Conservation (phyloP, 2,888 invertebrate genomes). For the Lepidocyrtinus sp. region DNA sequence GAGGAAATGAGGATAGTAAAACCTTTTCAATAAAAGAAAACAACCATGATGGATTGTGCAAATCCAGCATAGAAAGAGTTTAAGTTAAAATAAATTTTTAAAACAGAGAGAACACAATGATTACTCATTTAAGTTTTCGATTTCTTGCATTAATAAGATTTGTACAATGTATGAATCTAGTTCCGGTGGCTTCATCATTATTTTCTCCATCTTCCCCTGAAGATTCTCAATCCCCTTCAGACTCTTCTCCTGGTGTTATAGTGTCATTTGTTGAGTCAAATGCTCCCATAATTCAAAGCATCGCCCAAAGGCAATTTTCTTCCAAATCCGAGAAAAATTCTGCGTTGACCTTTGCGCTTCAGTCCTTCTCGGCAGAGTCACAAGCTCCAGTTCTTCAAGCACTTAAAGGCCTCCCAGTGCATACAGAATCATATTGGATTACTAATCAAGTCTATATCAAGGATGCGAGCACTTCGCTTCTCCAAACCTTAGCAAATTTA, state of each 20-base stretch:
- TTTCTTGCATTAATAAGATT: neutral
- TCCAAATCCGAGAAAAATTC: neutral
- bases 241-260: neutral
- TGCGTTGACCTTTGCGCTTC: neutral
- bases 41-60: too few relatives aligned
- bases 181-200: neutral
- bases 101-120: too few relatives aligned
- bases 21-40: too few relatives aligned
- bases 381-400: slow-evolving; percentile 28
- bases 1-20: too few relatives aligned
- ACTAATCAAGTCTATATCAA: slow-evolving; percentile 41
- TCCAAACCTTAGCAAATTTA: neutral
- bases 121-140: neutral
- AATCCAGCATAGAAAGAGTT: too few relatives aligned
- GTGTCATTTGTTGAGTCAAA: neutral
- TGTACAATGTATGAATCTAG: neutral
- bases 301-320: neutral
- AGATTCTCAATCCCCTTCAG: too few relatives aligned
- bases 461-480: slow-evolving; percentile 18
- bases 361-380: neutral
- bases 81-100: too few relatives aligned
- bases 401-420: neutral
- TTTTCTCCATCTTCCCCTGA: too few relatives aligned
- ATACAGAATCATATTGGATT: slow-evolving; percentile 32
- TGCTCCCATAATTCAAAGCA: neutral